Percentiles rank a stretch among this genome's conserved stretches.
These are phyloP conservation scores for Amphipyra tragopoginis DNA, from an alignment of 2,888 invertebrate species.

Conservation along the genomic window DNA sequence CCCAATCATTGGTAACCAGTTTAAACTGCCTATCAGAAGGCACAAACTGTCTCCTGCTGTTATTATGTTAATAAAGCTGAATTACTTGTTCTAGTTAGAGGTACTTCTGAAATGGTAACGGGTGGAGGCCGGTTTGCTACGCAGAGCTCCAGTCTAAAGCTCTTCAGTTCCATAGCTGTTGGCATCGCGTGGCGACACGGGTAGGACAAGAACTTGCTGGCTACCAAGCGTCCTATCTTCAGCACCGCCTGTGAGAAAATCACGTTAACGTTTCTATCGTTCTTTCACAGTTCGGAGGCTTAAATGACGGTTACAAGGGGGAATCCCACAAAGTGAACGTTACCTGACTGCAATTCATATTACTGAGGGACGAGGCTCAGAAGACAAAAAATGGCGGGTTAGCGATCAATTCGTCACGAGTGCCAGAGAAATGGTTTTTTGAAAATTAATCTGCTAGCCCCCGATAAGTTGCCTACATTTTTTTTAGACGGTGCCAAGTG, in stretches of 20 bases:
- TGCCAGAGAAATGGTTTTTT: too few species aligned
- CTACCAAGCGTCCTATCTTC: constrained; percentile 74
- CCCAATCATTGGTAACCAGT: too few species aligned
- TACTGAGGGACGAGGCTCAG: too few species aligned
- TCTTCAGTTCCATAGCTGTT: constrained; percentile 71
- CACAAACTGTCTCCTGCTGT: not conserved
- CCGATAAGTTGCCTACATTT: too few species aligned
- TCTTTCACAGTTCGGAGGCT: too few species aligned
- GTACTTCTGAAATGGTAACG: constrained; percentile 13
- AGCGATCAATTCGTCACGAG: too few species aligned
- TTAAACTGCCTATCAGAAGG: too few species aligned
- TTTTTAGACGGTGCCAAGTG: too few species aligned
- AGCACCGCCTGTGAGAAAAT: constrained; percentile 69
- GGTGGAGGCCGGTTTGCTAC: constrained; percentile 66
- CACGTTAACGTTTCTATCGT: not conserved
- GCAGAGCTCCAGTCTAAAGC: constrained; percentile 77
- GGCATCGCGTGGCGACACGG: constrained; percentile 73
- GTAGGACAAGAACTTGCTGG: constrained; percentile 55
- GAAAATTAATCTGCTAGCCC: too few species aligned
- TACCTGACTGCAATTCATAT: too few species aligned
- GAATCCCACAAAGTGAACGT: not conserved
- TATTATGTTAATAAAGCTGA: not conserved
- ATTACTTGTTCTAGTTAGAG: constrained; percentile 9
- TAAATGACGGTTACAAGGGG: too few species aligned
- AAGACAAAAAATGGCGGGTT: too few species aligned